Evolutionary conservation across 1,140 invertebrate species (phyloP).

Genomic region (Scaptomyza montana): DNA sequence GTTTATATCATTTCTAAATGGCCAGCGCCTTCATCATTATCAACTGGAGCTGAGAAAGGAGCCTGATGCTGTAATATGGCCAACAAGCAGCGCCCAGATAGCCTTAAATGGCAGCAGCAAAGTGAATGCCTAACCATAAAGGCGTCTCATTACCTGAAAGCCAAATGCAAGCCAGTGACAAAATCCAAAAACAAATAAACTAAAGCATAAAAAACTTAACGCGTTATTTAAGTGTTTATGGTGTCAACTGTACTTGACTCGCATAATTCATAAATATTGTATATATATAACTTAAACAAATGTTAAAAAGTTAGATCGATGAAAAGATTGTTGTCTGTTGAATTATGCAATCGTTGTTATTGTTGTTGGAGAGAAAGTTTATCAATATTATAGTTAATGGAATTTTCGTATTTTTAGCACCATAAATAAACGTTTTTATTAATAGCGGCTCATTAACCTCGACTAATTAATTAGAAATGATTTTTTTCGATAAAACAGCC

Average conservation of each 20-base stretch:
- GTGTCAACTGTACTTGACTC: constrained; percentile 62
- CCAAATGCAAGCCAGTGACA: constrained; percentile 2
- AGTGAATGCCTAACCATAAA: constrained; percentile 61
- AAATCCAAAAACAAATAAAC: not conserved
- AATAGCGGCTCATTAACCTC: constrained; percentile 78
- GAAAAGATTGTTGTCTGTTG: not conserved
- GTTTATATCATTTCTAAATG: constrained; percentile 46
- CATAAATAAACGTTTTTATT: constrained; percentile 81
- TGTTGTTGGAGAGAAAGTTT: constrained; percentile 61
- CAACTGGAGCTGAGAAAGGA: constrained; percentile 51
- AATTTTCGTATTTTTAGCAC: constrained; percentile 63
- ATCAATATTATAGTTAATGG: constrained; percentile 25
- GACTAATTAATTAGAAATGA: constrained; percentile 79
- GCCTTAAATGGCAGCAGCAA: constrained; percentile 66
- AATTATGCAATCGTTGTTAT: constrained; percentile 55
- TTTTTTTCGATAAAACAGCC: constrained; percentile 20
- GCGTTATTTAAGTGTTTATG: constrained; percentile 77
- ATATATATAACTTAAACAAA: constrained; percentile 31
- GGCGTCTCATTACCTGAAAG: constrained; percentile 42
- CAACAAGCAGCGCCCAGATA: constrained; percentile 57
- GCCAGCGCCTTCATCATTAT: constrained; percentile 67
- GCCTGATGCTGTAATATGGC: constrained; percentile 30
- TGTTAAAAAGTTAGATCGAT: constrained; percentile 23
- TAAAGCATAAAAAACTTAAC: constrained; percentile 1
- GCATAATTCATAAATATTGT: constrained; percentile 66